Evolutionary conservation across 2,888 invertebrate genomes (phyloP).

Genomic region (Agonopterix heracliana): DNA sequence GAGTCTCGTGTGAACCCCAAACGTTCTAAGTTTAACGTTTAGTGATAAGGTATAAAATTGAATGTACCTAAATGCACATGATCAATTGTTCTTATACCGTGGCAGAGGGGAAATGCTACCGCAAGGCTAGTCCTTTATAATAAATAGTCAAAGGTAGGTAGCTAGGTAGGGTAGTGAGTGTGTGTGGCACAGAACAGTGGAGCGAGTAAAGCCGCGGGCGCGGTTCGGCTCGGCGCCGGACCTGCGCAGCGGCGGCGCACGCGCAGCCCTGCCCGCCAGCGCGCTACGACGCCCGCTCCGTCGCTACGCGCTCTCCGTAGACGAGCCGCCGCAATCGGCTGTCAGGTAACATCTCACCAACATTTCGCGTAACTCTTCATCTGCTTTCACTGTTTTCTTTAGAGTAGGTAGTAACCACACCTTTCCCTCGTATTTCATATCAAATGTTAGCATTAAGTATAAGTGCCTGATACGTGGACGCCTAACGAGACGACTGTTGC

Average conservation of each 20-base stretch:
- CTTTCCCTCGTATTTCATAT: not conserved
- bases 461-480: no score
- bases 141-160: no score
- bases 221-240: slow-evolving; percentile 79
- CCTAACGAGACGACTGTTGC: no score
- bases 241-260: slow-evolving; percentile 57
- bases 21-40: no score
- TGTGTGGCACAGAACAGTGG: slow-evolving; percentile 50
- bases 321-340: slow-evolving; percentile 79
- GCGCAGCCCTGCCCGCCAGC: slow-evolving; percentile 50
- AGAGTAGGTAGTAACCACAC: not conserved
- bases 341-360: slow-evolving; percentile 43
- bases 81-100: no score
- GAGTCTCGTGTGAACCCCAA: no score
- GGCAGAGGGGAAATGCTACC: no score
- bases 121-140: no score
- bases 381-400: slow-evolving; percentile 7
- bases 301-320: slow-evolving; percentile 89
- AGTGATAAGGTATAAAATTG: no score
- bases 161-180: slow-evolving; percentile 34
- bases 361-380: slow-evolving; percentile 8
- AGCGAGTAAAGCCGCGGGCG: slow-evolving; percentile 43
- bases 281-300: slow-evolving; percentile 75
- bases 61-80: no score
- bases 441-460: no score